Evolutionary conservation across 2,797 vertebrate species (phyloP), one percentile per base, ranked within the genome.

Genomic region (Sebastes aleutianus): DNA sequence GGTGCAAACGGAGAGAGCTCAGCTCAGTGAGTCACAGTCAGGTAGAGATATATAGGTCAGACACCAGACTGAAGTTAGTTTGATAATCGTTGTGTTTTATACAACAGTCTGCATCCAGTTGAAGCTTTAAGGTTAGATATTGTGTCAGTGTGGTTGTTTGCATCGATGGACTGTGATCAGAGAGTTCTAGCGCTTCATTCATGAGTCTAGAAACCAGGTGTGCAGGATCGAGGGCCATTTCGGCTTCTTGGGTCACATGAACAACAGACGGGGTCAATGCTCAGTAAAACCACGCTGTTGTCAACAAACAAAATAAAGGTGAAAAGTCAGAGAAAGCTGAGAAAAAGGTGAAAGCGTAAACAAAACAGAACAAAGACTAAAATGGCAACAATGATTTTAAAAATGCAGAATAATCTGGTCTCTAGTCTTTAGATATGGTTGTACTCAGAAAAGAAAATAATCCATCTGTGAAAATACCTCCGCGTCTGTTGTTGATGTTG

Each of bases 241-340:
- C 2, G 32, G 74, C 71, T 70, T 36, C 79, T 57, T 59, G 54
- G 73, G 79, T 82, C 80, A 65, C 13, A 8, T 12, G 29, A 29
- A 39, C 57, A 79, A 43, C 36, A 8, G 68, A 2, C 8, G 8
- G 70, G 79, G 79, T 78, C 78, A 53, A 1, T 0, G 26, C 22
- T 56, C 26, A 3, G 74, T 32, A 11, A 62, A 39, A 31, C 20
- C 22, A 5, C 1, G 6, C 61, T 24, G 32, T 22, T 74, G 78
- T 29, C 10, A 39, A 27, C 57, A 4, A 47, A 59, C 65, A 61
- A 26, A 73, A 57, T 47, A 29, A 59, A 79, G 75, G 57, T 63
- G 54, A 68, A 78, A 64, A 39, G 67, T 71, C 66, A 71, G 26
- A 73, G 24, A n/a, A 27, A 47, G 73, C 36, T 0, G 61, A 66